Conservation (phyloP, 2,113 vertebrate species). For the Caranx melampygus region DNA sequence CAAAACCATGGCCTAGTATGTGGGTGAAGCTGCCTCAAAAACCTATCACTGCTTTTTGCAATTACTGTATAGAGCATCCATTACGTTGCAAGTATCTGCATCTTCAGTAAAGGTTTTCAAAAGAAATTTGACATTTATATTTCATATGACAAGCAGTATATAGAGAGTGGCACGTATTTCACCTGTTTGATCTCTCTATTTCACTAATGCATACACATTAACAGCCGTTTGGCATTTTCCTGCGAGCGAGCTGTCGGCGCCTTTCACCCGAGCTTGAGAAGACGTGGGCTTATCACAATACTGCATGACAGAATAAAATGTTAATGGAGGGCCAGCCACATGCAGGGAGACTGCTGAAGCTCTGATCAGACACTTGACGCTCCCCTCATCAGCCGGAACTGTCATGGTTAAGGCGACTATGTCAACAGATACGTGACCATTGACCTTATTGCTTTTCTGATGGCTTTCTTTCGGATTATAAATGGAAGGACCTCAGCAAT, state of each 20-base stretch:
- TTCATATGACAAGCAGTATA: constrained; percentile 23
- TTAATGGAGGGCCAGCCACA: constrained; percentile 74
- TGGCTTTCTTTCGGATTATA: constrained; percentile 32
- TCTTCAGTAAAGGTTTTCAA: constrained; percentile 40
- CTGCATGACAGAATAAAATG: constrained; percentile 66
- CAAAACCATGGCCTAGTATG: constrained; percentile 2
- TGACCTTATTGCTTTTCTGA: constrained; percentile 37
- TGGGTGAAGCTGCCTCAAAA: constrained; percentile 46
- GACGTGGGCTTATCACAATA: constrained; percentile 72
- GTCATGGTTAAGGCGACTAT: constrained; percentile 40
- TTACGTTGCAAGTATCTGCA: not conserved
- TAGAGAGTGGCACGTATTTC: constrained; percentile 2
- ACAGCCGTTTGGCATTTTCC: constrained; percentile 57
- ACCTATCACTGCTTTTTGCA: constrained; percentile 38
- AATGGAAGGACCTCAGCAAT: constrained; percentile 24
- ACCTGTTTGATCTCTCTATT: constrained; percentile 49
- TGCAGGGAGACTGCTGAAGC: constrained; percentile 41
- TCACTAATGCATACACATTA: constrained; percentile 57
- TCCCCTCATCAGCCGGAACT: constrained; percentile 50
- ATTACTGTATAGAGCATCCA: constrained; percentile 25
- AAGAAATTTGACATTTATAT: constrained; percentile 44
- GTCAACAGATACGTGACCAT: constrained; percentile 14
- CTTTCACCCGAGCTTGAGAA: constrained; percentile 60
- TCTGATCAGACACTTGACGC: constrained; percentile 42
- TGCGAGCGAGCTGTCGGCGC: constrained; percentile 59